Evolutionary conservation across 2,797 vertebrate genomes (phyloP).

Genomic region (Melanogrammus aeglefinus): DNA sequence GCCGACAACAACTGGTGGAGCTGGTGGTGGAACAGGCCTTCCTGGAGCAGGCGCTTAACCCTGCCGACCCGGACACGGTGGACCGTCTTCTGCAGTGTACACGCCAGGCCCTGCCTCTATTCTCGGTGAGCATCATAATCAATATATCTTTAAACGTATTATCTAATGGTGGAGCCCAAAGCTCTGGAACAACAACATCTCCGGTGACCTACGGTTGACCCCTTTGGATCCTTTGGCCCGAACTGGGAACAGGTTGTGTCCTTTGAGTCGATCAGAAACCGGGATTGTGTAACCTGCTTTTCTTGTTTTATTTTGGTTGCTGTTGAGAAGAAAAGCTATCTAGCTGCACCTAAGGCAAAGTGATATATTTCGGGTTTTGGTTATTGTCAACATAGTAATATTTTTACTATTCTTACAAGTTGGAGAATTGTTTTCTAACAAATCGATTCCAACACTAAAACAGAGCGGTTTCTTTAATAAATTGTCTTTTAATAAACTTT

Average conservation of each 20-base stretch:
- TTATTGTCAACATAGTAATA: not conserved
- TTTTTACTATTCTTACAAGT: no score
- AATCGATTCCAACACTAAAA: not conserved
- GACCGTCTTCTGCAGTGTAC: constrained; percentile 96
- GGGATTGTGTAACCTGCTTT: not conserved
- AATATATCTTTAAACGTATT: not conserved
- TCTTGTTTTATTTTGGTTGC: not conserved
- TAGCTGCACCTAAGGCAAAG: not conserved
- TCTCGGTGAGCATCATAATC: constrained; percentile 81
- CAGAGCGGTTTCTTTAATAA: not conserved
- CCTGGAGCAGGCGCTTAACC: constrained; percentile 91
- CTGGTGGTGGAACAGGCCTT: constrained; percentile 95
- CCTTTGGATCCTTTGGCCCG: not conserved
- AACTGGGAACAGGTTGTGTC: not conserved
- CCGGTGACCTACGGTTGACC: not conserved
- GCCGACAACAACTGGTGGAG: constrained; percentile 93
- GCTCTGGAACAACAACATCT: not conserved
- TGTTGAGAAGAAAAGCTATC: not conserved
- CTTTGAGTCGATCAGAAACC: not conserved
- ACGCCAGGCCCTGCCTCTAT: constrained; percentile 92
- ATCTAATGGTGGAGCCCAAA: not conserved
- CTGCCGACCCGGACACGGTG: constrained; percentile 87
- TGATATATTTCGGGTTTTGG: not conserved
- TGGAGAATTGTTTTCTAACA: not conserved
- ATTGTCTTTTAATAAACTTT: not conserved